phyloP scores from a whole-genome alignment of 2,113 vertebrate genomes.

The Bombycilla garrulus region DNA sequence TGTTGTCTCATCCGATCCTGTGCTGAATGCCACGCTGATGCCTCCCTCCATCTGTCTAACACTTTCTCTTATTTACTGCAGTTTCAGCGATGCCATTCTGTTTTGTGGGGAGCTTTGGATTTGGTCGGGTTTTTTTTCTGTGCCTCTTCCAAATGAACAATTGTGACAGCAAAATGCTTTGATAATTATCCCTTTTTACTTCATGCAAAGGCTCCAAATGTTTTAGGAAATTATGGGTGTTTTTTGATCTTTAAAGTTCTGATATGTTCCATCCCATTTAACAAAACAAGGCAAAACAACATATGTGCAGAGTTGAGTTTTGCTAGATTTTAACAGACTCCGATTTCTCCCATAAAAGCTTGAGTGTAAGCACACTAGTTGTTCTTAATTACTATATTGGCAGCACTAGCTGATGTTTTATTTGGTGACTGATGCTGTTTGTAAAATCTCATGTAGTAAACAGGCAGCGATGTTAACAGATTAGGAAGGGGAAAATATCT shows the following conservation, averaged over 20 bases:
- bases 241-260: constrained; percentile 55
- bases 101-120: background rate
- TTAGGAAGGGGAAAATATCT: background rate
- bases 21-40: background rate
- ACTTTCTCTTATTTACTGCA: background rate
- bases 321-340: constrained; percentile 42
- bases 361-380: background rate
- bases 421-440: background rate
- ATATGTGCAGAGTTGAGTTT: constrained; percentile 55
- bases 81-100: background rate
- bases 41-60: background rate
- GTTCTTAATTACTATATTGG: constrained; percentile 46
- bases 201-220: background rate
- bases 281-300: constrained; percentile 64
- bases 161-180: background rate
- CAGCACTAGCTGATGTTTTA: constrained; percentile 1
- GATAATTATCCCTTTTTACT: constrained; percentile 27
- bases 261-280: constrained; percentile 55
- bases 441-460: background rate
- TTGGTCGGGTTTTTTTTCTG: background rate
- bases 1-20: background rate
- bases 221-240: constrained; percentile 22
- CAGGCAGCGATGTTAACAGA: background rate
- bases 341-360: constrained; percentile 9
- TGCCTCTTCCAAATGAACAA: constrained; percentile 23